Conservation (phyloP, 2,888 invertebrate species). For the Oscheius myriophilus region DNA sequence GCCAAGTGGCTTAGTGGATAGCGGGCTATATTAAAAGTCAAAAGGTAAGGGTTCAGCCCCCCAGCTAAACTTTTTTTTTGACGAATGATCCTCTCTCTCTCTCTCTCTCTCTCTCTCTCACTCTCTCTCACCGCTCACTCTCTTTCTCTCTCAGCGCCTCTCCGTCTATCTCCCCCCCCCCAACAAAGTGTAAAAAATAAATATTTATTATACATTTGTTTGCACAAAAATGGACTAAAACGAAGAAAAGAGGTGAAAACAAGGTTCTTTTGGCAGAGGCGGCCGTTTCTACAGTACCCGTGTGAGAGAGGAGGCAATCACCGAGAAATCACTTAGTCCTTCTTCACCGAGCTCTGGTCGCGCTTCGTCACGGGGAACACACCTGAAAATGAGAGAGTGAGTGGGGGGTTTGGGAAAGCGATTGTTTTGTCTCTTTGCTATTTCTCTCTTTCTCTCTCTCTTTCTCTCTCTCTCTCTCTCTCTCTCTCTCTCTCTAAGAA, state of each 20-base stretch:
- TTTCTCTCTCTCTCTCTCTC: not conserved
- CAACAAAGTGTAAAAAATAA: too few relatives aligned
- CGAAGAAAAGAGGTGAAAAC: conserved; percentile 3
- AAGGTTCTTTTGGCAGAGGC: not conserved
- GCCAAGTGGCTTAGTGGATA: too few relatives aligned
- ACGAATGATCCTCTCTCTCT: too few relatives aligned
- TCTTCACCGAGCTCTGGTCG: conserved; percentile 6
- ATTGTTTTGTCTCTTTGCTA: not conserved
- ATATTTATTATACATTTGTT: not conserved
- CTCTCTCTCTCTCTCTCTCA: too few relatives aligned
- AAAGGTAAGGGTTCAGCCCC: too few relatives aligned
- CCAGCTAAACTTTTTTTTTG: too few relatives aligned
- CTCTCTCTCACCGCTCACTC: too few relatives aligned
- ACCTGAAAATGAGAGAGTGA: conserved; percentile 14
- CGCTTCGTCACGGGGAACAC: conserved; percentile 14
- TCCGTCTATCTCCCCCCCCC: too few relatives aligned
- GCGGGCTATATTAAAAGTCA: too few relatives aligned
- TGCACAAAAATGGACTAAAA: conserved; percentile 17
- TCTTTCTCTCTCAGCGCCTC: too few relatives aligned
- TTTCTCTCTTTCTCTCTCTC: not conserved
- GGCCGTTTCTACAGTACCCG: conserved; percentile 20
- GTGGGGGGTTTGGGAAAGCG: not conserved
- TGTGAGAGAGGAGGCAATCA: conserved; percentile 19
- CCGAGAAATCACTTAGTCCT: not conserved
- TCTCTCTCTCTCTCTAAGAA: not conserved